These are phyloP conservation scores for Cotesia congregata DNA, from an alignment of 2,888 invertebrate genomes.

Conservation along the genomic window DNA sequence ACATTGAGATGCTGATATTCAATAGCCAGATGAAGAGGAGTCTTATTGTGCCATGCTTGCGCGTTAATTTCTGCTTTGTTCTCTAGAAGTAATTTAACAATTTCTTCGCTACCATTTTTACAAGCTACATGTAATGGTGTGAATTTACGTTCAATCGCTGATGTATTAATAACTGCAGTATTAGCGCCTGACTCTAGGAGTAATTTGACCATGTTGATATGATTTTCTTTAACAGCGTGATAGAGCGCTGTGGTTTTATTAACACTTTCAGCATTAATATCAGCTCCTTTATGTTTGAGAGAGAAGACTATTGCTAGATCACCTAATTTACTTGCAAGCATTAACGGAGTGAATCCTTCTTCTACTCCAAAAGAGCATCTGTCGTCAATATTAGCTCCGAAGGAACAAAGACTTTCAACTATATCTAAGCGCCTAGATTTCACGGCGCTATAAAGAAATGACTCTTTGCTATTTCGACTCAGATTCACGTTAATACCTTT, in stretches of 20 bases:
- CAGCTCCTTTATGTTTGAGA: neutral
- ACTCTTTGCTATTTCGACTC: neutral
- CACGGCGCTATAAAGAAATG: neutral
- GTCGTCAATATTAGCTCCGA: neutral
- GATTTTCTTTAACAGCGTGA: neutral
- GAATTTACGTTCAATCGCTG: neutral
- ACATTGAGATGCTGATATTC: neutral
- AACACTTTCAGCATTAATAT: neutral
- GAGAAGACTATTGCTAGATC: neutral
- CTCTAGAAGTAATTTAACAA: neutral
- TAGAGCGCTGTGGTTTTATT: neutral
- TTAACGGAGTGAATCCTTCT: neutral
- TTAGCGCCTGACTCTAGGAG: neutral
- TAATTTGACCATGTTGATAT: neutral
- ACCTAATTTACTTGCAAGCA: neutral
- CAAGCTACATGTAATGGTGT: constrained; percentile 1
- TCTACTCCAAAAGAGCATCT: neutral
- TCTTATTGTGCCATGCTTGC: neutral
- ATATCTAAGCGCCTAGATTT: neutral
- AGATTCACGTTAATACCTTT: neutral
- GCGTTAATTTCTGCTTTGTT: neutral
- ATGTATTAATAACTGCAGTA: neutral
- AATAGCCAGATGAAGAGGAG: neutral
- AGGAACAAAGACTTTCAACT: neutral
- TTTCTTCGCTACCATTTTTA: neutral